Base-by-base conservation (phyloP, 2,888 invertebrate genomes). In the Acleris holmiana region DNA sequence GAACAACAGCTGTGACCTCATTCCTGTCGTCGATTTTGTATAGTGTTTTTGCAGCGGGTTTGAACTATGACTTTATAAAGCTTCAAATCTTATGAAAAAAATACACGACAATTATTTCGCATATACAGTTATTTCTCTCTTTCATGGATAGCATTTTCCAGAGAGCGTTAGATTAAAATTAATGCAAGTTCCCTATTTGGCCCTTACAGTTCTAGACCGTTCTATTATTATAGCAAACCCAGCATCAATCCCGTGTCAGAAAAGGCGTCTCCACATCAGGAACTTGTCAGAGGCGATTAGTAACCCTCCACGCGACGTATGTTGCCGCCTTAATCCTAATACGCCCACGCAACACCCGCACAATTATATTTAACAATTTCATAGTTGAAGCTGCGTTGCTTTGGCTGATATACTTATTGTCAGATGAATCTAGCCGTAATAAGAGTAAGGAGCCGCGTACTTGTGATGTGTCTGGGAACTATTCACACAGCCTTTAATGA, bases 321-420 rank as follows among this genome's bases (percentile, higher is more conserved):
- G 75, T 62, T 73, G 71, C 74, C 67, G 73, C 78, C 76, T 67
- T 89, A 89, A 89, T 89, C 88, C 85, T 54, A 58, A 61, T 56
- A 54, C 74, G 68, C 71, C 78, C 89, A 88, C 88, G 85, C 86
- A 79, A 83, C 62, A 71, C 89, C 89, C 89, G 88, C 88, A 89
- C 69, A 77, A 76, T 76, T 76, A 77, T 80, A 79, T 79, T 80
- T 78, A 80, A 78, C 79, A 78, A 80, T 80, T 84, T 79, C 82
- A 82, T 84, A 74, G 62, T 67, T 69, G 69, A 72, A 67, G 50
- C 23, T 59, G 17, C 15, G 51, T 19, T 18, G 47, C 56, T 55
- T 53, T 40, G 17, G 17, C 10, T 25, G 44, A 44, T 55, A 44
- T 55, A n/a, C n/a, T n/a, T n/a, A n/a, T n/a, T n/a, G n/a, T n/a